A percentile compares a stretch with the other conserved stretches of the same genome.
Conservation (phyloP, 2,888 invertebrate species). For the Leistus spinibarbis region DNA sequence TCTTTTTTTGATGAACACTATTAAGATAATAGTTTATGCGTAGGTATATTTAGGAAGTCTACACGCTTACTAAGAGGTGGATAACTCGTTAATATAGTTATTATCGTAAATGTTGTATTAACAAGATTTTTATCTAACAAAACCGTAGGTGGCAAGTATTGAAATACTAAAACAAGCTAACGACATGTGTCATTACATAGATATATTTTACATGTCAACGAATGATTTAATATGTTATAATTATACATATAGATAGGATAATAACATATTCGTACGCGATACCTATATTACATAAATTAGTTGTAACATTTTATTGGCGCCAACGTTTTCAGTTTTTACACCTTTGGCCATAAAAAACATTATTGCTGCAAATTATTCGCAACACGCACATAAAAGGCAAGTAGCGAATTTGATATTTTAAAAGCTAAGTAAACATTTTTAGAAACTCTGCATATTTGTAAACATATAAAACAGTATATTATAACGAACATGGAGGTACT, state of each 20-base stretch:
- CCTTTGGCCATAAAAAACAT: constrained; percentile 14
- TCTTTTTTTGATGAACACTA: no score
- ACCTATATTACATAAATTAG: constrained; percentile 36
- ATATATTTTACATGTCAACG: constrained; percentile 37
- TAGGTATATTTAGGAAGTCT: no score
- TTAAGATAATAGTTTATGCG: no score
- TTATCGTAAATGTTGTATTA: neutral
- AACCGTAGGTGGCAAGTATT: constrained; percentile 14
- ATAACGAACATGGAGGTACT: no score
- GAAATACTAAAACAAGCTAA: constrained; percentile 27
- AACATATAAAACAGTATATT: no score
- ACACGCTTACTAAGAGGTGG: no score
- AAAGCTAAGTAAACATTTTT: no score
- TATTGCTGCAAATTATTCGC: no score
- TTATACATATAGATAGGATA: constrained; percentile 39
- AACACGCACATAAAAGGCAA: no score
- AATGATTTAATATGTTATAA: constrained; percentile 39
- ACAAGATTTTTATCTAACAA: neutral
- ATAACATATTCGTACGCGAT: constrained; percentile 35
- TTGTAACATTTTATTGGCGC: constrained; percentile 26
- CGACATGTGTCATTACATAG: constrained; percentile 34
- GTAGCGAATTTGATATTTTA: no score
- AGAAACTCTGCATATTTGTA: no score
- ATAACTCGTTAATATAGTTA: no score
- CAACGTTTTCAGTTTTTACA: constrained; percentile 29